These are phyloP conservation scores for Ivindomyrus marchei DNA, from an alignment of 2,113 vertebrate genomes.

Conservation along the genomic window DNA sequence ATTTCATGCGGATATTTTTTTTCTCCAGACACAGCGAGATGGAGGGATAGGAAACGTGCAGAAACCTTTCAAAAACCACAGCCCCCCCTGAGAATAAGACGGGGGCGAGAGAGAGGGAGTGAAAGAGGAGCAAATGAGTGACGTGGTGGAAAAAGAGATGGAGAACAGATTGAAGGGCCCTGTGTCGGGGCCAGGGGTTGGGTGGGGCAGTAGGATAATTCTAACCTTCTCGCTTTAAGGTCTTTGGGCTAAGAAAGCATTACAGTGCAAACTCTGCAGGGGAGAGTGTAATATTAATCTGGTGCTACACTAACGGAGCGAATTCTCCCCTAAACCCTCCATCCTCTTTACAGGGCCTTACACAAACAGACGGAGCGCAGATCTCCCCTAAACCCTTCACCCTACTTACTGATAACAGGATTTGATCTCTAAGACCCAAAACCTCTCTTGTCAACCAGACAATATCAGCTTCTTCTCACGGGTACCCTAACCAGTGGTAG, in stretches of 20 bases:
- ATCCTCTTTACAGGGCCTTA: not conserved
- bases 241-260: conserved; percentile 31
- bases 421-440: conserved; percentile 59
- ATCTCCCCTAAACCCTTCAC: conserved; percentile 44
- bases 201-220: conserved; percentile 29
- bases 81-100: not conserved
- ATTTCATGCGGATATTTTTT: conserved; percentile 64
- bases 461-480: conserved; percentile 44
- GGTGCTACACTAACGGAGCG: conserved; percentile 16
- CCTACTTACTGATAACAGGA: conserved; percentile 60
- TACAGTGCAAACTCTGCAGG: conserved; percentile 11
- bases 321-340: not conserved
- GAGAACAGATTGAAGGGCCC: not conserved
- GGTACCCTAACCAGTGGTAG: not conserved
- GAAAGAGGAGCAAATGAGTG: conserved; percentile 19
- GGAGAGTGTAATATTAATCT: conserved; percentile 19
- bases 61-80: conserved; percentile 70
- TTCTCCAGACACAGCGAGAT: conserved; percentile 60
- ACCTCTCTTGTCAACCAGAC: conserved; percentile 42
- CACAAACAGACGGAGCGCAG: not conserved
- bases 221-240: conserved; percentile 37
- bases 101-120: conserved; percentile 2
- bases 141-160: conserved; percentile 14
- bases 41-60: conserved; percentile 55
- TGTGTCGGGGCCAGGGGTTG: conserved; percentile 1